Evolutionary conservation across 2,888 invertebrate species (phyloP), one percentile per base, ranked within the genome.

Genomic region (Hedya salicella): DNA sequence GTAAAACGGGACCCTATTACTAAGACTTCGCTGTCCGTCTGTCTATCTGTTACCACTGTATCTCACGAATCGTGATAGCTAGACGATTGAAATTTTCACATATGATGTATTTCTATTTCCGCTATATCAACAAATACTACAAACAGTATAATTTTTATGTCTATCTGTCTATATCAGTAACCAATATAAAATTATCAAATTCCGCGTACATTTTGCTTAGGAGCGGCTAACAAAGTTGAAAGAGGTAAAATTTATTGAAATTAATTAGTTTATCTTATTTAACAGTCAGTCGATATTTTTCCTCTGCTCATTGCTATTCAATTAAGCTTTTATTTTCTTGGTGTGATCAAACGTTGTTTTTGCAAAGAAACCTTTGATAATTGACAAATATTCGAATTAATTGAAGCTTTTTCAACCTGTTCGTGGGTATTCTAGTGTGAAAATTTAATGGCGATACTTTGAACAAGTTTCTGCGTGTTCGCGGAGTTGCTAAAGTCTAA

Each of bases 221-320:
- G n/a, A n/a, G 6, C 0, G 44, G 30, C 30, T 25, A 17, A 3
- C 4, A 0, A 6, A 0, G 3, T 30, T 42, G 1, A 16, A 14
- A 9, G 1, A 5, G 11, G 13, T 25, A 3, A 13, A 30, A 30
- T 13, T 56, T 14, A 16, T 30, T 3, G 14, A 30, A 16, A 9
- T 6, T 44, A 42, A 19, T 4, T 0, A 4, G 42, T 44, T 36
- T 44, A 17, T 65, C 65, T 42, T 36, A 13, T 64, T 64, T 50
- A 13, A 44, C 53, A 32, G 32, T 42, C 40, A 32, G 49, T 83
- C 76, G 79, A 82, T 83, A 81, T 79, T 77, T 77, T 76, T 72
- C 69, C 73, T 67, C 73, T 65, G 64, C 75, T 72, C 79, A 81
- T 79, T 72, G 78, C 72, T 60, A 14, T 19, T 49, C 61, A 49